phyloP scores from a whole-genome alignment of 2,888 invertebrate genomes.

The Idaea aversata region DNA sequence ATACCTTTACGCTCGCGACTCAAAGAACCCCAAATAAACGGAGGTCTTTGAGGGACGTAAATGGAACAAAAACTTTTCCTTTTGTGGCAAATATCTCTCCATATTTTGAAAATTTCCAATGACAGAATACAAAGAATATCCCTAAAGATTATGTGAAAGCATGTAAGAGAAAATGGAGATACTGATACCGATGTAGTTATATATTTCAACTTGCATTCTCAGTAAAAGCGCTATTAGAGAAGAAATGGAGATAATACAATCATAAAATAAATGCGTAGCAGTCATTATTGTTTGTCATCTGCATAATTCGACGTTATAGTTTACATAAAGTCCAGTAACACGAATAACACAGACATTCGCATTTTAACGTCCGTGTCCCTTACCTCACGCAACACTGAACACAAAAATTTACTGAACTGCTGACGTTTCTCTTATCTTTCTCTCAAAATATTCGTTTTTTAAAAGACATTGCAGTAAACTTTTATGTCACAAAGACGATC shows the following conservation, averaged over 20 bases:
- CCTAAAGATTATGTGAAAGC: too few relatives aligned
- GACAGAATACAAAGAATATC: too few relatives aligned
- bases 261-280: constrained; percentile 49
- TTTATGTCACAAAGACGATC: constrained; percentile 20
- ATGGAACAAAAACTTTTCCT: too few relatives aligned
- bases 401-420: constrained; percentile 20
- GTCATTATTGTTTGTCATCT: constrained; percentile 58
- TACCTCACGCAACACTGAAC: constrained; percentile 30
- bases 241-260: constrained; percentile 36
- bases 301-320: constrained; percentile 62
- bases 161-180: too few relatives aligned
- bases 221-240: neutral
- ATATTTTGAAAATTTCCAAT: too few relatives aligned
- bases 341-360: constrained; percentile 55
- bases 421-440: constrained; percentile 13
- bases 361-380: constrained; percentile 35
- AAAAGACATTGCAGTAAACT: constrained; percentile 22
- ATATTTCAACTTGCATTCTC: neutral
- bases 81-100: too few relatives aligned
- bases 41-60: too few relatives aligned
- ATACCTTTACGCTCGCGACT: too few relatives aligned
- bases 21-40: too few relatives aligned
- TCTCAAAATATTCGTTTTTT: constrained; percentile 7
- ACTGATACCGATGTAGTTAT: too few relatives aligned
- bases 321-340: constrained; percentile 55